Evolutionary conservation across 2,888 invertebrate species (phyloP), one percentile per base, ranked within the genome.

Genomic region (Pseudanteris insignis): DNA sequence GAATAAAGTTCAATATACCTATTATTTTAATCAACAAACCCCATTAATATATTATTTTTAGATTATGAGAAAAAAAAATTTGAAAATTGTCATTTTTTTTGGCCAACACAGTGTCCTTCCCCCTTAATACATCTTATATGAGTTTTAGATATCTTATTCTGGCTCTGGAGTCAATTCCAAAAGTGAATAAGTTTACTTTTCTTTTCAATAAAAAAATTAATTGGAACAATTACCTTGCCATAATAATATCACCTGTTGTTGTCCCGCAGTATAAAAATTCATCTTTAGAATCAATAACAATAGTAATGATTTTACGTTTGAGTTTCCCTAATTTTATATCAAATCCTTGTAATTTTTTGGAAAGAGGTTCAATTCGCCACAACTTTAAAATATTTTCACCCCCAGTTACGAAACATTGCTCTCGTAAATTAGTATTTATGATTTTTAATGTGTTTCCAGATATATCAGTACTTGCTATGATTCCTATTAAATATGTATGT

Each of bases 261-360:
- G 95, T 96, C 3, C 96, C 96, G 66, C 94, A 91, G 76, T 89
- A 92, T 34, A 90, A 88, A 59, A 84, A 85, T 33, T 87, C 83
- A 74, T 95, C 94, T 26, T 86, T 84, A 2, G 81, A 82, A 68
- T 87, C 88, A 46, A 92, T 79, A 65, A 86, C 86, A 63, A 92
- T 84, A 65, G 91, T 91, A 18, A 88, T 86, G 13, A 94, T 88
- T 40, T 84, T 84, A 28, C 96, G 84, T 46, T 91, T 88, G 64
- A 92, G 81, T 79, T 91, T 92, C 15, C 92, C 91, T 67, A 92
- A 82, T 28, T 86, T 84, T 1, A 94, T 90, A 71, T 94, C 91
- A 13, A 86, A 82, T 1, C 88, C 88, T 40, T 85, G 83, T 0
- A 94, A 81, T 66, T 87, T 88, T 70, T 90, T 86, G 62, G 86